Conservation (phyloP, 2,113 vertebrate genomes). For the Takifugu bimaculatus region DNA sequence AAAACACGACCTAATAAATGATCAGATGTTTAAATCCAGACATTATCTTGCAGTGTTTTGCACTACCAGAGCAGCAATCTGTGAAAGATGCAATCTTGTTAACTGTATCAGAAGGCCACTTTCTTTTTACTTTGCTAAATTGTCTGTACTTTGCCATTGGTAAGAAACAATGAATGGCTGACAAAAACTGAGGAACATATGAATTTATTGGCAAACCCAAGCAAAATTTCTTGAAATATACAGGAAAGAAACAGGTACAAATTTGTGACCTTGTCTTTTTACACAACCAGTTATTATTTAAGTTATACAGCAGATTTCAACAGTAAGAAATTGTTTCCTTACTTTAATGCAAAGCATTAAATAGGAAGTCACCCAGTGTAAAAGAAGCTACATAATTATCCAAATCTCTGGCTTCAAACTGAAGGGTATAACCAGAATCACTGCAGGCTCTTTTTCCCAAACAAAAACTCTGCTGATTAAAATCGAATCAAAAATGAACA, state of each 20-base stretch:
- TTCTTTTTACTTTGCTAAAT: too few relatives aligned
- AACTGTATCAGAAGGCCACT: too few relatives aligned
- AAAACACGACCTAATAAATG: too few relatives aligned
- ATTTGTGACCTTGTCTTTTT: constrained; percentile 64
- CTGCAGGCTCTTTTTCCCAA: constrained; percentile 7
- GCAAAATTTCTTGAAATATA: constrained; percentile 66
- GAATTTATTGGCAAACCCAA: constrained; percentile 71
- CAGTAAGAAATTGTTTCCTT: constrained; percentile 34
- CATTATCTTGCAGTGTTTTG: too few relatives aligned
- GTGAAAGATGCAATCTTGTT: too few relatives aligned
- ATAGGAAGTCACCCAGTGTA: constrained; percentile 36
- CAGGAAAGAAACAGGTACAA: constrained; percentile 66
- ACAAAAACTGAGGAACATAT: constrained; percentile 49
- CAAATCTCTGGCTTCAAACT: constrained; percentile 7
- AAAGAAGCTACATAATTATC: constrained; percentile 41
- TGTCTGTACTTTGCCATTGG: too few relatives aligned
- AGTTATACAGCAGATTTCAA: constrained; percentile 61
- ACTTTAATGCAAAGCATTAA: constrained; percentile 46
- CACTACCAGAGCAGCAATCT: too few relatives aligned
- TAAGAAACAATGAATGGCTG: not conserved
- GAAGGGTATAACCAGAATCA: constrained; percentile 6
- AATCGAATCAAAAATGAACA: constrained; percentile 22
- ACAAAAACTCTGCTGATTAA: constrained; percentile 13
- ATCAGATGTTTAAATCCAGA: too few relatives aligned
- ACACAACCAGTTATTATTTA: constrained; percentile 56